Evolutionary conservation across 1,140 invertebrate genomes (phyloP).

Genomic region (Tetraneura akinire): DNA sequence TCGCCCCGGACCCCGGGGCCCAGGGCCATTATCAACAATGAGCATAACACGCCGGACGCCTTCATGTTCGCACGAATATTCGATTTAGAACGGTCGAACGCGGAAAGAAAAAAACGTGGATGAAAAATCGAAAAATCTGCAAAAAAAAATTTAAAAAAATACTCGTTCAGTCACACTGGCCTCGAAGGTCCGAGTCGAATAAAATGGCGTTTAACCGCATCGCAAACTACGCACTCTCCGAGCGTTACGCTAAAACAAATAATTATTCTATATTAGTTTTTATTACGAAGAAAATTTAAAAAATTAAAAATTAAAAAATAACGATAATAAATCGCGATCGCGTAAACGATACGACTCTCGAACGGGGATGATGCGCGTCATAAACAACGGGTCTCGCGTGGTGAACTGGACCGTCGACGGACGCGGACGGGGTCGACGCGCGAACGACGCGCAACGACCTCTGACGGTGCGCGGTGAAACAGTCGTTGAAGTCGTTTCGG

Average conservation of each 20-base stretch:
- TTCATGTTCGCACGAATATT: background rate
- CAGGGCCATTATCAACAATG: conserved; percentile 58
- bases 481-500: background rate
- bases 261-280: background rate
- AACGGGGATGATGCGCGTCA: background rate
- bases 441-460: conserved; percentile 25
- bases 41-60: conserved; percentile 6
- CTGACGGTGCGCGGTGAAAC: conserved; percentile 26
- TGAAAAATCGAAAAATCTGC: background rate
- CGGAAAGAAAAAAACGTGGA: background rate
- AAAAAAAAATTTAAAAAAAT: background rate
- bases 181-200: conserved; percentile 27
- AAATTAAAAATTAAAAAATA: background rate
- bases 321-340: conserved; percentile 16
- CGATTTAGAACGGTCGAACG: background rate
- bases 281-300: background rate
- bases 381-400: conserved; percentile 33
- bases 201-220: conserved; percentile 26
- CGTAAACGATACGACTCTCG: background rate
- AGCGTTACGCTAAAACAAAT: too few species aligned
- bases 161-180: conserved; percentile 31
- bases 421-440: conserved; percentile 21
- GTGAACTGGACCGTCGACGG: conserved; percentile 38
- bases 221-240: conserved; percentile 15
- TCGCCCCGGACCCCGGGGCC: conserved; percentile 48